Base-by-base conservation (phyloP, 1,140 invertebrate species). In the Periplaneta americana region DNA sequence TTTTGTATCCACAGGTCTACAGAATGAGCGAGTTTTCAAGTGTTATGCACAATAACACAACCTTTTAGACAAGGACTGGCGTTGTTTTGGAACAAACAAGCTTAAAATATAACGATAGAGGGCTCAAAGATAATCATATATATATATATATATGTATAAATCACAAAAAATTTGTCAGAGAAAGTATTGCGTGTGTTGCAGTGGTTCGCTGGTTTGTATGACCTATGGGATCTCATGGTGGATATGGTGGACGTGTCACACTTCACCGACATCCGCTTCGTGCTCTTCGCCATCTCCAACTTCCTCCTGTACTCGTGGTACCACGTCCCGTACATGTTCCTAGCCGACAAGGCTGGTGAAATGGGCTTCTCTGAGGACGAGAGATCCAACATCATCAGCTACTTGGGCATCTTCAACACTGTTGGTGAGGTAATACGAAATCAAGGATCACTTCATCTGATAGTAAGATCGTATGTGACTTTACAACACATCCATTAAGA, bases 271-370 rank as follows among this genome's bases (percentile, higher is more conserved):
- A 89, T 92, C 0, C 91, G 91, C 74, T 96, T 95, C 87, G 87
- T 95, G n/a, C 87, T 96, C 36, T 96, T 96, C 88, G 92, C 95
- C 17, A 87, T 97, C 18, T 96, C 95, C 74, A 97, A 97, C 88
- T 96, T 96, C 86, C 89, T 97, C 5, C 89, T 97, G 74, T 96
- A 97, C 88, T 94, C 94, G 75, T 97, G 95, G 94, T 96, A 96
- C 87, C 95, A 97, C 87, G 95, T 96, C 37, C 95, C 95, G 34
- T 97, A 97, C 86, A 94, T 97, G 81, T 97, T 96, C 88, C 91
- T 97, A 78, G 92, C 93, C 22, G 95, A 96, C 86, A 91, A 94
- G 85, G 94, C 94, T 15, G 92, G 91, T 81, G 91, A 91, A 84
- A 90, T 93, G 87, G 94, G 93, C n/a, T 93, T 93, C 86, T 91